These are phyloP conservation scores for Pandemis cinnamomeana DNA, from an alignment of 2,888 invertebrate genomes.

Conservation along the genomic window DNA sequence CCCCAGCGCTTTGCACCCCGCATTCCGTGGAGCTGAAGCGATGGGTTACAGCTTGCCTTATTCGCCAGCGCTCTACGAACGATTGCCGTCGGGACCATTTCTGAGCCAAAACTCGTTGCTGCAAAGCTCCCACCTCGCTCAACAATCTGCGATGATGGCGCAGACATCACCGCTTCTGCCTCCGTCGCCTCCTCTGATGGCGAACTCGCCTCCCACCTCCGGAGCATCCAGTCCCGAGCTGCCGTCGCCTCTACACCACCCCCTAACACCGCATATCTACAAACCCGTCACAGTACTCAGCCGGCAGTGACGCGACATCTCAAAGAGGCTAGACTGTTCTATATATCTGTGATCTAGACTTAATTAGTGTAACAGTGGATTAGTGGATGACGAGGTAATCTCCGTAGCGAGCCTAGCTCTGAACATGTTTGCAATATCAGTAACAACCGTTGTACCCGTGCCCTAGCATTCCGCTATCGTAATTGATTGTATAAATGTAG, in stretches of 20 bases:
- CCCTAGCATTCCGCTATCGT: constrained; percentile 70
- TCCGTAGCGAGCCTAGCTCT: constrained; percentile 48
- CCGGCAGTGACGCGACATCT: constrained; percentile 71
- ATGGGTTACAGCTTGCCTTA: constrained; percentile 76
- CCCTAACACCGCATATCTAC: constrained; percentile 78
- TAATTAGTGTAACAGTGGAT: constrained; percentile 65
- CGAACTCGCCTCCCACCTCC: constrained; percentile 70
- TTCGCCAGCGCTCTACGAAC: constrained; percentile 69
- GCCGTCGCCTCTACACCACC: constrained; percentile 70
- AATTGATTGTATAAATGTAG: constrained; percentile 63
- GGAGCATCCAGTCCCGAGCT: constrained; percentile 76
- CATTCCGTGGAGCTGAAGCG: constrained; percentile 74
- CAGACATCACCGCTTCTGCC: constrained; percentile 67
- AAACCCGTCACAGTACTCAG: constrained; percentile 85
- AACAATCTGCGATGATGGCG: constrained; percentile 60
- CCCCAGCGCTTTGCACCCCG: constrained; percentile 82
- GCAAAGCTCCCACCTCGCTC: constrained; percentile 56
- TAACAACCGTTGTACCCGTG: constrained; percentile 52
- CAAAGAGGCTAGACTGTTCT: constrained; percentile 56
- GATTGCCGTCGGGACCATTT: constrained; percentile 65
- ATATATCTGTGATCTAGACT: constrained; percentile 79
- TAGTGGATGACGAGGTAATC: constrained; percentile 64
- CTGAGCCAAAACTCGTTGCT: constrained; percentile 64
- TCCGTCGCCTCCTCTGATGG: constrained; percentile 72
- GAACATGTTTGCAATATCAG: constrained; percentile 60